Percentiles rank a stretch among this genome's conserved stretches.
phyloP scores from a whole-genome alignment of 2,888 invertebrate genomes.

The Sympetrum striolatum region DNA sequence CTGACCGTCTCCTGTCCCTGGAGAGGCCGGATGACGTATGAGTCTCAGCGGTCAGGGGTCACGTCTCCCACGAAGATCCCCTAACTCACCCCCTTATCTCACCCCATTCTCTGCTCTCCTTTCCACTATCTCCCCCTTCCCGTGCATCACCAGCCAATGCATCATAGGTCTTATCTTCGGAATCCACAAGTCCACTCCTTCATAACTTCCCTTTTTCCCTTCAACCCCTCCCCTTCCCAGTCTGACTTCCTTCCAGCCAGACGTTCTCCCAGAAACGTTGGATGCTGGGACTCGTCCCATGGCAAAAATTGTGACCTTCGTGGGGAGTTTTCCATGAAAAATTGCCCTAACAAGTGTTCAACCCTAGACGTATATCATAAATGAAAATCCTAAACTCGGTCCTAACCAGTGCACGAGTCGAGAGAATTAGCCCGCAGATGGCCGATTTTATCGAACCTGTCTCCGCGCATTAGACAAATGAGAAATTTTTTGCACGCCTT shows the following conservation, averaged over 20 bases:
- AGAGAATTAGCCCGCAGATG: no score
- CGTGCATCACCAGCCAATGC: background rate
- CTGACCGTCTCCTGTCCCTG: background rate
- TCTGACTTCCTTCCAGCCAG: background rate
- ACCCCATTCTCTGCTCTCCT: background rate
- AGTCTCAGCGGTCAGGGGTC: background rate
- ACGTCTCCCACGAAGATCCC: background rate
- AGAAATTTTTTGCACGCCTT: no score
- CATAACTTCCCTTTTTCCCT: background rate
- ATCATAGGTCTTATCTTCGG: background rate
- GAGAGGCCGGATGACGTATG: background rate
- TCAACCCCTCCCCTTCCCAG: background rate
- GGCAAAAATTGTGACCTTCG: background rate
- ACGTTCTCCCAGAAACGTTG: background rate
- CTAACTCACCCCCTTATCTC: background rate
- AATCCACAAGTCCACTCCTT: background rate
- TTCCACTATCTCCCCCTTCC: background rate
- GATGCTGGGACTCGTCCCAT: background rate
- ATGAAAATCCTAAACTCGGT: no score
- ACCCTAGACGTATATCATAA: no score
- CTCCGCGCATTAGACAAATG: no score
- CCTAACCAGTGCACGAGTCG: no score
- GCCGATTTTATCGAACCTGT: no score
- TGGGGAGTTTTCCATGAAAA: background rate
- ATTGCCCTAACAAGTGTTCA: no score